Evolutionary conservation across 2,113 vertebrate species (phyloP), one percentile per base, ranked within the genome.

Genomic region (Lota lota): DNA sequence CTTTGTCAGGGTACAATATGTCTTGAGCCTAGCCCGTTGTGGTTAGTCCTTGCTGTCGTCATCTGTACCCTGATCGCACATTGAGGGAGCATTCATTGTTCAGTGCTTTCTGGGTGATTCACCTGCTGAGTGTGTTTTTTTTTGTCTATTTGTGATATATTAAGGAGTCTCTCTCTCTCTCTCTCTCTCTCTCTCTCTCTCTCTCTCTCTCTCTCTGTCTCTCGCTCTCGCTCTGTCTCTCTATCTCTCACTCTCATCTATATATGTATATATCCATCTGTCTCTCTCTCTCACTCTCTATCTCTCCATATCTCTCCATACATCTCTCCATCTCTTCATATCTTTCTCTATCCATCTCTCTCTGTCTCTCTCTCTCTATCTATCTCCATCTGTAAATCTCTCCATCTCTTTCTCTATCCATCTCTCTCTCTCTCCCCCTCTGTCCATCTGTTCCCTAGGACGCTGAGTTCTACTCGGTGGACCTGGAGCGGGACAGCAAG

Each of bases 381-480:
- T 28, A 7, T 40, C 36, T 40, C 3, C 11, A 7, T 7, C 36
- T 12, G 24, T 28, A 28, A 93, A 19, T 40, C 28, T 40, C 50
- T 53, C 59, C 54, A 85, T 78, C 75, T 85, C 61, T 64, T 85
- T 78, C 74, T 85, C 58, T 75, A 88, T 81, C 66, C 21, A 22
- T 63, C 83, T 71, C 69, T 86, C 75, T 87, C 59, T 61, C 47
- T 64, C 24, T 40, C 56, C 77, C 89, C 83, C 72, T 65, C 53
- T 59, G 18, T 71, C 63, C 76, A 89, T 81, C 62, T 60, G 19
- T 80, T 75, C 75, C 87, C 63, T 64, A 97, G 94, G 97, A 99
- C 67, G 94, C 95, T 66, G 97, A 99, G 69, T 96, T 96, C 86
- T 99, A 99, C 76, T 95, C 96, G 40, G 97, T 99, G 86, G 97